phyloP scores from a whole-genome alignment of 1,140 invertebrate genomes.

The Trachymyrmex cornetzi region DNA sequence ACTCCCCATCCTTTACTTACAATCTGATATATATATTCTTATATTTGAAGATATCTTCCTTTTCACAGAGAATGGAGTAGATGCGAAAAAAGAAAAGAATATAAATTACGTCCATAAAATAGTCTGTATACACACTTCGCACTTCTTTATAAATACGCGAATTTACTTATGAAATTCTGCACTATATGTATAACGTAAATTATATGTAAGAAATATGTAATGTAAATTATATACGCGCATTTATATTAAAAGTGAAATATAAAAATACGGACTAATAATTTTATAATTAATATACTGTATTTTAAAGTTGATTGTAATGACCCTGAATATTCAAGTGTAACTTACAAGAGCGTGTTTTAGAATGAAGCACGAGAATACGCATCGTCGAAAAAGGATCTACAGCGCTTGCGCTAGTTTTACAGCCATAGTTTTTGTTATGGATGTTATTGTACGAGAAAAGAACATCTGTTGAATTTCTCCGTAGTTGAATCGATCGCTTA shows the following conservation, averaged over 20 bases:
- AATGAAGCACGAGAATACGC: background rate
- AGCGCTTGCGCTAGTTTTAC: background rate
- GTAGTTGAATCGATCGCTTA: background rate
- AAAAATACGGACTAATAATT: too few species aligned
- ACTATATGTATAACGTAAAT: too few species aligned
- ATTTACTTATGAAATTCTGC: too few species aligned
- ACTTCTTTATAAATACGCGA: too few species aligned
- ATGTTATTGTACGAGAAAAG: background rate
- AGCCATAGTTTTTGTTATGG: background rate
- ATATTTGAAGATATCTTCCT: background rate
- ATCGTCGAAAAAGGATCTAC: background rate
- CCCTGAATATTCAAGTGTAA: background rate
- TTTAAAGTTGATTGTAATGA: background rate
- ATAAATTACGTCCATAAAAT: background rate
- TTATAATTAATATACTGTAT: background rate
- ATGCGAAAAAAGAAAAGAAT: background rate
- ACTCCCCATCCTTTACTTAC: background rate
- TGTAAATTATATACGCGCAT: too few species aligned
- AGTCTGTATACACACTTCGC: too few species aligned
- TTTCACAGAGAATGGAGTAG: background rate
- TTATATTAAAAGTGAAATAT: too few species aligned
- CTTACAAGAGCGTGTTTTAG: background rate
- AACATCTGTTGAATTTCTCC: slow-evolving; percentile 8
- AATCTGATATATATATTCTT: background rate
- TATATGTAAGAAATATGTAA: too few species aligned